phyloP scores from a whole-genome alignment of 2,113 vertebrate species.

The Terrapene triunguis region DNA sequence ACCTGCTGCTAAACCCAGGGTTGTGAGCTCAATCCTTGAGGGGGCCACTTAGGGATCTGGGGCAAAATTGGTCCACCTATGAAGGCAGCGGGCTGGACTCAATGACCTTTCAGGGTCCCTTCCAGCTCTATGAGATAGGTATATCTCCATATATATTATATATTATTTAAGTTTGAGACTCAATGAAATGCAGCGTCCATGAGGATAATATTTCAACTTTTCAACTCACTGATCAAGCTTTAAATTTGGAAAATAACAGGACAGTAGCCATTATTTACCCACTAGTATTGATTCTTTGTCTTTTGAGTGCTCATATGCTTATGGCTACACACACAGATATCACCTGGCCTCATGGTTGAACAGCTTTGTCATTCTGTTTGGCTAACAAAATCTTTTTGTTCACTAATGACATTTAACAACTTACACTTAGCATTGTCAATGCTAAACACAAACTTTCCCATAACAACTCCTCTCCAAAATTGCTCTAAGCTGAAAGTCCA shows the following conservation, averaged over 20 bases:
- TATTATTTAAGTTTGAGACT: not conserved
- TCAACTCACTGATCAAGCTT: not conserved
- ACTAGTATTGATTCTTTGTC: not conserved
- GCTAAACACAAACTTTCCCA: conserved; percentile 2
- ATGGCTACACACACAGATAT: not conserved
- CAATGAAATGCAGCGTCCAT: not conserved
- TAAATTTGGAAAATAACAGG: not conserved
- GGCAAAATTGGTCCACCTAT: no score
- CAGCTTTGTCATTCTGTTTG: not conserved
- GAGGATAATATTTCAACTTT: not conserved
- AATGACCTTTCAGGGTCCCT: no score
- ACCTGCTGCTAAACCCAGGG: no score
- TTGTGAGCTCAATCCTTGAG: no score
- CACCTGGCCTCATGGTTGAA: not conserved
- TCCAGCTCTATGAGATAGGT: no score
- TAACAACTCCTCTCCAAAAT: not conserved
- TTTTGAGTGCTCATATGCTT: not conserved
- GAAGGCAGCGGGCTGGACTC: no score
- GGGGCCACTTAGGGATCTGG: no score
- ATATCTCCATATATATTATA: no score
- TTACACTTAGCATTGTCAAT: not conserved
- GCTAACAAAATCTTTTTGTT: not conserved
- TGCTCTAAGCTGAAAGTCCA: not conserved
- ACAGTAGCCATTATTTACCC: not conserved
- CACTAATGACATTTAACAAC: conserved; percentile 8